phyloP scores from a whole-genome alignment of 2,113 vertebrate genomes.

The Heteronetta atricapilla region DNA sequence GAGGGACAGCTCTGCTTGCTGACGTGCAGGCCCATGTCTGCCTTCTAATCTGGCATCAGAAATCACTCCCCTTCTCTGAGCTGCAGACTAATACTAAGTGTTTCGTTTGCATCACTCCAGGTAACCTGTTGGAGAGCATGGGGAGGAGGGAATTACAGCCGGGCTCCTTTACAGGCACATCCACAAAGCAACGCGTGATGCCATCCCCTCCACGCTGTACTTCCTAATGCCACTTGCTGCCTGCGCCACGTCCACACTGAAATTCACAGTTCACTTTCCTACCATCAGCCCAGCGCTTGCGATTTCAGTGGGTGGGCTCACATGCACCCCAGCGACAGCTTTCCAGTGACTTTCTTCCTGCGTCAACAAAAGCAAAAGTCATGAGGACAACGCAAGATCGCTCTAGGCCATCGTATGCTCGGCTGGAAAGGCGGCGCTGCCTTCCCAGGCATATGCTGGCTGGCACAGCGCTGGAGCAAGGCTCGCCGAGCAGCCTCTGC shows the following conservation, averaged over 20 bases:
- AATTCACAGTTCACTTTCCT: not conserved
- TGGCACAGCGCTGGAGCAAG: not conserved
- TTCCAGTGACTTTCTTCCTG: not conserved
- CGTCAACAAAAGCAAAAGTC: not conserved
- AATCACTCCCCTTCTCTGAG: slow-evolving; percentile 17
- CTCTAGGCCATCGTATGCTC: not conserved
- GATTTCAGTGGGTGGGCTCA: fast-evolving
- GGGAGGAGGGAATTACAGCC: not conserved
- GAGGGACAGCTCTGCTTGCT: not conserved
- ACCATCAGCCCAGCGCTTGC: fast-evolving
- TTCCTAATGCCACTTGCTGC: fast-evolving
- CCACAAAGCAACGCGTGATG: fast-evolving
- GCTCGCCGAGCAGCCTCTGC: not conserved
- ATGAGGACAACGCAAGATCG: not conserved
- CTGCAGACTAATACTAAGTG: not conserved
- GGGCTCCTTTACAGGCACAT: not conserved
- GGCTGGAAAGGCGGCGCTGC: not conserved
- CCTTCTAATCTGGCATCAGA: slow-evolving; percentile 45
- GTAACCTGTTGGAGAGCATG: not conserved
- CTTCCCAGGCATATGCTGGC: slow-evolving; percentile 2
- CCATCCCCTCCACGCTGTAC: fast-evolving
- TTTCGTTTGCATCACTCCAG: not conserved
- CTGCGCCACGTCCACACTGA: fast-evolving
- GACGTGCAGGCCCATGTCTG: slow-evolving; percentile 10
- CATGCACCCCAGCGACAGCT: fast-evolving